Conservation (phyloP, 2,113 vertebrate genomes). For the Rhinopomastus cyanomelas region DNA sequence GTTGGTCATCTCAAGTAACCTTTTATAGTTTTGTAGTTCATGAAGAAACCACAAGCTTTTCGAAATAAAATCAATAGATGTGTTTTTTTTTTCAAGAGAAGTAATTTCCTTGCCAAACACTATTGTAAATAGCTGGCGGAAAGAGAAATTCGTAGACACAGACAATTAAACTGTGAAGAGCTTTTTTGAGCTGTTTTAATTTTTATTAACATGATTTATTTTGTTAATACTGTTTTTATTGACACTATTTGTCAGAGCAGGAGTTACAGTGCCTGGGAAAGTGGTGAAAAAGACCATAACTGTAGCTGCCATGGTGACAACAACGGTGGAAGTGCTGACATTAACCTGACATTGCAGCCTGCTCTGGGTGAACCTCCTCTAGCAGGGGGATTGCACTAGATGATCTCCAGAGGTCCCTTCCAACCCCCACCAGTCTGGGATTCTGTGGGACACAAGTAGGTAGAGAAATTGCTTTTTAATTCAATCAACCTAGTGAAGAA, state of each 20-base stretch:
- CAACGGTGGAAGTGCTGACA: not conserved
- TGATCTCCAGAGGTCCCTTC: too few relatives aligned
- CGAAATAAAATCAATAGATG: not conserved
- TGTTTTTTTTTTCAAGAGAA: not conserved
- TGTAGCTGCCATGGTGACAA: not conserved
- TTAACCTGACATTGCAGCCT: not conserved
- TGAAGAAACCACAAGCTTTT: not conserved
- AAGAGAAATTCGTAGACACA: not conserved
- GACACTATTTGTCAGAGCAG: not conserved
- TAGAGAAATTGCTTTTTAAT: not conserved
- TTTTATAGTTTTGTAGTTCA: not conserved
- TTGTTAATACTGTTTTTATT: too few relatives aligned
- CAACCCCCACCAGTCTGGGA: too few relatives aligned
- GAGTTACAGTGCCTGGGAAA: not conserved
- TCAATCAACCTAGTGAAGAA: not conserved
- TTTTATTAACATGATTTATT: not conserved
- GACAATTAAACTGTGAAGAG: not conserved
- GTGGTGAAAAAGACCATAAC: not conserved
- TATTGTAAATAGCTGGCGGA: not conserved
- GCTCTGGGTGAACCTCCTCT: too few relatives aligned
- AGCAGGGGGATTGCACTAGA: too few relatives aligned
- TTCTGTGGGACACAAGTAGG: not conserved
- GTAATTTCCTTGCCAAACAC: not conserved
- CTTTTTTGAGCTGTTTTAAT: not conserved
- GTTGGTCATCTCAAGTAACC: not conserved